A percentile compares a stretch with the other conserved stretches of the same genome.
Conservation (phyloP, 2,888 invertebrate genomes). For the Reticulitermes lucifugus region DNA sequence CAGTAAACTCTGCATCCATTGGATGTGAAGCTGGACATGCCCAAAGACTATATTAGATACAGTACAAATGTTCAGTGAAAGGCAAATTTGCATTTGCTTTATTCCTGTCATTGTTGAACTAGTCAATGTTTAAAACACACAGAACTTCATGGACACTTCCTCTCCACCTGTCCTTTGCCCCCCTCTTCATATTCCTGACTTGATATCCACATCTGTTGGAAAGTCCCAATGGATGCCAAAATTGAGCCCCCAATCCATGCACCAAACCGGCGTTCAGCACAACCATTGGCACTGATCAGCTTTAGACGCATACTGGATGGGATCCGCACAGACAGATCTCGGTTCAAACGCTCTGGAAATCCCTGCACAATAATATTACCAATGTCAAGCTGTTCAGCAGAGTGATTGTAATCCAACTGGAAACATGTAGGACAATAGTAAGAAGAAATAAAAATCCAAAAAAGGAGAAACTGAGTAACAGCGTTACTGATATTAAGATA, state of each 20-base stretch:
- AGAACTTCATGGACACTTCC: conserved; percentile 83
- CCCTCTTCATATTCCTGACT: conserved; percentile 99
- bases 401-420: too few relatives aligned
- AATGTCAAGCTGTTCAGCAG: too few relatives aligned
- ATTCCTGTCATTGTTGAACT: too few relatives aligned
- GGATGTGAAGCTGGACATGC: too few relatives aligned
- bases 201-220: conserved; percentile 99
- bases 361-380: conserved; percentile 69
- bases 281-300: conserved; percentile 91
- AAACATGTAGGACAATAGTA: too few relatives aligned
- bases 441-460: too few relatives aligned
- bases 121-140: neutral
- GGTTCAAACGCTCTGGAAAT: conserved; percentile 91
- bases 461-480: too few relatives aligned
- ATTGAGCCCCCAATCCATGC: conserved; percentile 99
- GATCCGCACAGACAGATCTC: conserved; percentile 87
- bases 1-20: too few relatives aligned
- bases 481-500: too few relatives aligned
- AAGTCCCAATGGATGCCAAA: conserved; percentile 96
- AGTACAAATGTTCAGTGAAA: too few relatives aligned
- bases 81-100: too few relatives aligned
- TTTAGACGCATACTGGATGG: conserved; percentile 96
- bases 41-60: too few relatives aligned
- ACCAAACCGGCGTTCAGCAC: conserved; percentile 92
- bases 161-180: conserved; percentile 95